These are phyloP conservation scores for Druon quercuslanigerum DNA, from an alignment of 1,140 invertebrate genomes.

Conservation along the genomic window DNA sequence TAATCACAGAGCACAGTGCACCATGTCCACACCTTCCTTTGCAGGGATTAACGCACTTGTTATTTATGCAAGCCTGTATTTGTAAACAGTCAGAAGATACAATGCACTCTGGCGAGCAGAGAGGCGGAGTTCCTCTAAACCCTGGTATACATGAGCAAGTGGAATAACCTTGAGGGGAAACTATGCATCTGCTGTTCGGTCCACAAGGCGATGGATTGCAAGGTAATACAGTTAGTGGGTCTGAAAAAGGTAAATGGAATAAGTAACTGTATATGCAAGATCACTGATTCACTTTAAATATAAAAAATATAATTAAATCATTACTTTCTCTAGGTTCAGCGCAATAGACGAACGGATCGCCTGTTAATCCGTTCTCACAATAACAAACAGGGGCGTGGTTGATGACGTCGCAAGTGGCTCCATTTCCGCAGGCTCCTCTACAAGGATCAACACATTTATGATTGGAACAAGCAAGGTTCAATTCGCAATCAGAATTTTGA, in stretches of 20 bases:
- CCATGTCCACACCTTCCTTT: conserved; percentile 85
- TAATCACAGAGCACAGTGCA: conserved; percentile 85
- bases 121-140: conserved; percentile 86
- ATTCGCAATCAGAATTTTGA: conserved; percentile 84
- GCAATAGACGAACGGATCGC: conserved; percentile 88
- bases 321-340: conserved; percentile 72
- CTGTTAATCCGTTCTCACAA: conserved; percentile 82
- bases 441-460: conserved; percentile 89
- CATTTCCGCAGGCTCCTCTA: conserved; percentile 83
- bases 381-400: conserved; percentile 88
- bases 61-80: conserved; percentile 85
- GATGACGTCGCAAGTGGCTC: conserved; percentile 84
- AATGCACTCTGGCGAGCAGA: conserved; percentile 87
- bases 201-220: conserved; percentile 85
- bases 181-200: conserved; percentile 85
- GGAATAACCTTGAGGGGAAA: conserved; percentile 82
- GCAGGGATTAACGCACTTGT: conserved; percentile 87
- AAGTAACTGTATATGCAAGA: conserved; percentile 19
- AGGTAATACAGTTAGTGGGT: conserved; percentile 54
- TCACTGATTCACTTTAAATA: not conserved
- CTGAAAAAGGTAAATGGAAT: conserved; percentile 14
- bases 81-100: conserved; percentile 87
- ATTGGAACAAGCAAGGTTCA: conserved; percentile 83
- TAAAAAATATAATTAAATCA: conserved; percentile 32
- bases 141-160: conserved; percentile 88